Base-by-base conservation (phyloP, 2,888 invertebrate genomes). In the Cryptocephalus primarius region DNA sequence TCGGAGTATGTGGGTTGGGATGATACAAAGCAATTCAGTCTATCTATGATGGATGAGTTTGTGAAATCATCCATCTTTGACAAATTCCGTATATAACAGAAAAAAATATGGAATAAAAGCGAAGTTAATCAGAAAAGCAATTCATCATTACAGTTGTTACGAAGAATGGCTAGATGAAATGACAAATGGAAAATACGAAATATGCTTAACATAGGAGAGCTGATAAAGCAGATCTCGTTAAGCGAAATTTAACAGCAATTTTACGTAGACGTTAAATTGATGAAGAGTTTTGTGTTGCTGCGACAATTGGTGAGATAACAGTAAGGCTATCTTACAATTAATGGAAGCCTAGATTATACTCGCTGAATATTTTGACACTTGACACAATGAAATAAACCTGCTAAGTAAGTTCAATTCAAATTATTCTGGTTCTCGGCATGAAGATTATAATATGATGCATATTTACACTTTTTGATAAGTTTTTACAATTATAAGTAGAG, bases 221-320 rank as follows among this genome's bases (percentile, higher is more conserved):
- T 51, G 63, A 64, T 63, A 64, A 60, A 55, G 55, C 52, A 55
- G 59, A 61, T 58, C 63, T 62, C 59, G 63, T 62, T 62, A 62
- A 57, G 51, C 58, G 56, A 52, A 64, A 66, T 65, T 66, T 64
- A 66, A 65, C 62, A 61, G 62, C 60, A 64, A 60, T 64, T 49
- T 60, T 60, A 60, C 58, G 60, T 57, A 62, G 63, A 63, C 64
- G 60, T 55, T 51, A 65, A 67, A 67, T 65, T 66, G 65, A 67
- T 66, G 66, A 62, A 63, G 58, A 61, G 61, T 63, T 64, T 63
- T 63, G 62, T 36, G 63, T 55, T 52, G 47, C 42, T 55, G 53
- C 57, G 62, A 63, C 64, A 65, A 66, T 63, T 36, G 60, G 59
- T 48, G 60, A 53, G 64, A 65, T 65, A 66, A 63, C 61, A 56